Percentiles rank a stretch among this genome's conserved stretches.
Evolutionary conservation across 2,797 vertebrate genomes (phyloP).

Genomic region (Nasua narica): DNA sequence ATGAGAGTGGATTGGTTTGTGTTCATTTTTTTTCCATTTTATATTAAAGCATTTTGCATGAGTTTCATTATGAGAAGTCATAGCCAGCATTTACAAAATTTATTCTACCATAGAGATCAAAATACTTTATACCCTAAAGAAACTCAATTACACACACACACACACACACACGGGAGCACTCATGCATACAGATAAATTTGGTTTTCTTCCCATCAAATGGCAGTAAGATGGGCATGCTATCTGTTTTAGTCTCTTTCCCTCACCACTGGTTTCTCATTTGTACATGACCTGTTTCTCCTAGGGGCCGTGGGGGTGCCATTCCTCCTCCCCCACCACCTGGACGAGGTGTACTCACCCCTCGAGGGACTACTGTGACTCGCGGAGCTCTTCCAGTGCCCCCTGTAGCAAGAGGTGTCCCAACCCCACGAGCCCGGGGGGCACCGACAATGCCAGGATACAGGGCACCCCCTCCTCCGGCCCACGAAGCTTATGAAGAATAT

Average conservation of each 20-base stretch:
- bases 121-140: not conserved
- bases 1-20: not conserved
- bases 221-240: not conserved
- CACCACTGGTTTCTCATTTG: not conserved
- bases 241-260: not conserved
- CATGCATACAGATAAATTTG: not conserved
- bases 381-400: constrained; percentile 87
- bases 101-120: not conserved
- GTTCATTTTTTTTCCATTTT: not conserved
- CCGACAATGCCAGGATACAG: constrained; percentile 89
- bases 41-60: not conserved
- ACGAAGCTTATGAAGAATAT: constrained; percentile 96
- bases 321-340: constrained; percentile 86
- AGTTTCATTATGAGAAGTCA: not conserved
- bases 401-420: constrained; percentile 89
- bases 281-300: constrained; percentile 70
- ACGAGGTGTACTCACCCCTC: constrained; percentile 89
- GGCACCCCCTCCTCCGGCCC: constrained; percentile 88
- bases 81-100: not conserved
- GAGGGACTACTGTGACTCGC: constrained; percentile 88
- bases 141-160: not conserved
- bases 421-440: constrained; percentile 87
- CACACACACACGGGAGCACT: not conserved
- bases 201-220: not conserved
- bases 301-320: constrained; percentile 90